Conservation (phyloP, 2,888 invertebrate species). For the Congeria kusceri region DNA sequence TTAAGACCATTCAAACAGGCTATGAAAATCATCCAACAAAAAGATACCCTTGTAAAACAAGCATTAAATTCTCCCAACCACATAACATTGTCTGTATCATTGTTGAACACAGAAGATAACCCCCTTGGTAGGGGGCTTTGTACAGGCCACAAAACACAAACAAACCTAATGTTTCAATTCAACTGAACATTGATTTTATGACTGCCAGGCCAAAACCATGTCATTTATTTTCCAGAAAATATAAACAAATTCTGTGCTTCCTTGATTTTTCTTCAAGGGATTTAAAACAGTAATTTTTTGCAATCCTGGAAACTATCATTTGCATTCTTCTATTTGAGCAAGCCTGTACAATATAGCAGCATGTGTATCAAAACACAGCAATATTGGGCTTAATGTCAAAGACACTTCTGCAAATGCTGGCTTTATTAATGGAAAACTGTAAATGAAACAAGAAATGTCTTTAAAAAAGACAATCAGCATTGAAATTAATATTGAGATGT, state of each 20-base stretch:
- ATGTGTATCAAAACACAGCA: too few species aligned
- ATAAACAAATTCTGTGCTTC: neutral
- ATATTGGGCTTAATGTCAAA: too few species aligned
- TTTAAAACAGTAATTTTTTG: neutral
- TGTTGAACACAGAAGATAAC: too few species aligned
- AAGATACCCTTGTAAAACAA: slow-evolving; percentile 22
- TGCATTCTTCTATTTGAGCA: too few species aligned
- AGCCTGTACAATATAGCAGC: too few species aligned
- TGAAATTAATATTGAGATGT: too few species aligned
- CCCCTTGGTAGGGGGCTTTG: neutral
- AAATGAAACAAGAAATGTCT: too few species aligned
- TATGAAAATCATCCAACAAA: slow-evolving; percentile 30
- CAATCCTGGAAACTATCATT: too few species aligned
- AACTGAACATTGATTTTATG: neutral
- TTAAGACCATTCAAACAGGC: slow-evolving; percentile 1
- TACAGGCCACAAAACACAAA: neutral
- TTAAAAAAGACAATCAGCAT: too few species aligned
- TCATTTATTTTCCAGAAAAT: slow-evolving; percentile 1
- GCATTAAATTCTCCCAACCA: slow-evolving; percentile 32
- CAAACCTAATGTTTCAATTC: neutral
- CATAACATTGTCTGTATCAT: slow-evolving; percentile 4
- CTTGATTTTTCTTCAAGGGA: neutral
- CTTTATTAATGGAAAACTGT: too few species aligned
- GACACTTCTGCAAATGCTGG: too few species aligned
- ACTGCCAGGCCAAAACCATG: neutral